Conservation (phyloP, 92 coral and sea anemone species). For the Phymanthus crucifer region DNA sequence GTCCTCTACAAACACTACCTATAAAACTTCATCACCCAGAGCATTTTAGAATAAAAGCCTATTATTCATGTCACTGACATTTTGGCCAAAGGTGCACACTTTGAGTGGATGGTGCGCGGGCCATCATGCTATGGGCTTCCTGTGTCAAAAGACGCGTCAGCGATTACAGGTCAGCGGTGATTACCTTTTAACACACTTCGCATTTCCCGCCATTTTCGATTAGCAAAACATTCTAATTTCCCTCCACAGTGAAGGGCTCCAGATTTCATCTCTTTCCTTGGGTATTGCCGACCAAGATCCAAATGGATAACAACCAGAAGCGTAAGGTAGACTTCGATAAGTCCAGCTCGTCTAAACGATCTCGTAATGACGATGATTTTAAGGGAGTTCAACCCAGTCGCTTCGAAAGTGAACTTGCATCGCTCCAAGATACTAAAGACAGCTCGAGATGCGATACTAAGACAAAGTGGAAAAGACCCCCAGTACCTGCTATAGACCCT, state of each 20-base stretch:
- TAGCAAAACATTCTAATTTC: constrained; percentile 3
- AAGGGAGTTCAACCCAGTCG: constrained; percentile 61
- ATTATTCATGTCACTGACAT: too few species aligned
- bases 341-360: constrained; percentile 66
- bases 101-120: too few species aligned
- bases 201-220: constrained; percentile 76
- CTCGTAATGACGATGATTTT: constrained; percentile 54
- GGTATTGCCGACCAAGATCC: not conserved
- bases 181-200: not conserved
- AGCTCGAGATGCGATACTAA: constrained; percentile 29
- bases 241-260: not conserved
- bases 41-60: too few species aligned
- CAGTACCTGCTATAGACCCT: constrained; percentile 62
- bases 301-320: constrained; percentile 71
- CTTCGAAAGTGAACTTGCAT: constrained; percentile 86
- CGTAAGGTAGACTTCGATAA: constrained; percentile 61
- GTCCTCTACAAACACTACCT: too few species aligned
- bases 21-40: too few species aligned
- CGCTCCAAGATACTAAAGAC: constrained; percentile 33
- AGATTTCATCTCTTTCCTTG: not conserved
- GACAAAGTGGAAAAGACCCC: constrained; percentile 82
- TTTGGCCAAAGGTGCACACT: too few species aligned
- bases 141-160: constrained; percentile 4
- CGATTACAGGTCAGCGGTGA: constrained; percentile 45
- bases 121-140: not conserved